Conservation (phyloP, 2,113 vertebrate genomes). For the Thamnophis sirtalis region DNA sequence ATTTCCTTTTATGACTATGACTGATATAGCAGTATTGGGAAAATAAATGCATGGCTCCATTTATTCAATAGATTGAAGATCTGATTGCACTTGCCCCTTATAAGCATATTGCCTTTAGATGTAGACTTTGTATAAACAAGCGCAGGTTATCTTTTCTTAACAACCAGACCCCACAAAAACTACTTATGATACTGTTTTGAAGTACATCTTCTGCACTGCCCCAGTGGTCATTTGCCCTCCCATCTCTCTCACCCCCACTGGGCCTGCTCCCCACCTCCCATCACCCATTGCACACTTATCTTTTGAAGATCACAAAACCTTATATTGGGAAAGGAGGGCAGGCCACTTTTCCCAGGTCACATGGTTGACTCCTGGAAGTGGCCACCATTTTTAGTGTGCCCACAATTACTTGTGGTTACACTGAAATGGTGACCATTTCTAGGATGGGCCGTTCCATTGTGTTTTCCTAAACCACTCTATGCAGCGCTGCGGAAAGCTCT, state of each 20-base stretch:
- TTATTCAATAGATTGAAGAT: background rate
- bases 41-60: background rate
- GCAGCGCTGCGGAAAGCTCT: background rate
- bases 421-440: background rate
- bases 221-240: background rate
- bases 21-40: background rate
- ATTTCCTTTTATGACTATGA: background rate
- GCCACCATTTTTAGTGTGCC: background rate
- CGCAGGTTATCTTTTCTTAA: no score
- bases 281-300: background rate
- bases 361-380: no score
- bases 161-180: background rate
- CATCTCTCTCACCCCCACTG: background rate
- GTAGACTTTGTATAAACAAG: background rate
- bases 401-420: background rate
- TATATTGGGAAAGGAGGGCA: background rate
- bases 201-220: background rate
- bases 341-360: background rate
- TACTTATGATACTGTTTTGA: background rate
- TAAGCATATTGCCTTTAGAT: background rate
- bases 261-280: background rate
- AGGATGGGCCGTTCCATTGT: background rate
- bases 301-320: background rate
- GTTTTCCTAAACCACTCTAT: background rate
- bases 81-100: background rate